phyloP scores from a whole-genome alignment of 2,888 invertebrate genomes.

The Papilio protenor region DNA sequence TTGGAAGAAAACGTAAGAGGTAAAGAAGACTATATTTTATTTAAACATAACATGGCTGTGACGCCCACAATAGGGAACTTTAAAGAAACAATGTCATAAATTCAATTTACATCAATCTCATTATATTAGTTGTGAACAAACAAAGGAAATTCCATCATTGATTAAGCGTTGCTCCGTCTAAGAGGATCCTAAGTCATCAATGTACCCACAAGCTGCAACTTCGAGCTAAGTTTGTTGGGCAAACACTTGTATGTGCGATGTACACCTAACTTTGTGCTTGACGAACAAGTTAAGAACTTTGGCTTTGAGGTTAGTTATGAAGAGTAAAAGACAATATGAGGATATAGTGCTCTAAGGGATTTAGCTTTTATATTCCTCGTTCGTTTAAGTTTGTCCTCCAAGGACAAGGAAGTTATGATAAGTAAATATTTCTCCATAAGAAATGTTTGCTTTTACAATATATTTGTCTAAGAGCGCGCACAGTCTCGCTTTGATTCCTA shows the following conservation, averaged over 20 bases:
- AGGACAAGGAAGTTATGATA: not conserved
- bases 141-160: conserved; percentile 19
- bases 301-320: conserved; percentile 42
- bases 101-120: not conserved
- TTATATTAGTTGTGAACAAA: conserved; percentile 14
- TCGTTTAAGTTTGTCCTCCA: not conserved
- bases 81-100: not conserved
- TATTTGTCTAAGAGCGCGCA: not conserved
- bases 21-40: no score
- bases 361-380: conserved; percentile 19
- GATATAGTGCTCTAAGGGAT: conserved; percentile 13
- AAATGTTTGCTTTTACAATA: not conserved
- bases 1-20: no score
- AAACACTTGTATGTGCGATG: conserved; percentile 43
- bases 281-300: conserved; percentile 43
- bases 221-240: conserved; percentile 37
- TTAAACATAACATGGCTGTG: no score
- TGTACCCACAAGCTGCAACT: conserved; percentile 39
- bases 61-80: not conserved
- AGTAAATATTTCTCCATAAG: not conserved
- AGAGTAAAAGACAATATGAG: conserved; percentile 41
- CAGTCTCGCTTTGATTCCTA: not conserved
- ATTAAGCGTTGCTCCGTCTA: conserved; percentile 28
- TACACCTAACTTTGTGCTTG: conserved; percentile 43
- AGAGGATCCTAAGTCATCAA: conserved; percentile 40